Percentiles rank a stretch among this genome's conserved stretches.
These are phyloP conservation scores for Ostrea denselamellosa DNA, from an alignment of 1,140 invertebrate species.

Conservation along the genomic window DNA sequence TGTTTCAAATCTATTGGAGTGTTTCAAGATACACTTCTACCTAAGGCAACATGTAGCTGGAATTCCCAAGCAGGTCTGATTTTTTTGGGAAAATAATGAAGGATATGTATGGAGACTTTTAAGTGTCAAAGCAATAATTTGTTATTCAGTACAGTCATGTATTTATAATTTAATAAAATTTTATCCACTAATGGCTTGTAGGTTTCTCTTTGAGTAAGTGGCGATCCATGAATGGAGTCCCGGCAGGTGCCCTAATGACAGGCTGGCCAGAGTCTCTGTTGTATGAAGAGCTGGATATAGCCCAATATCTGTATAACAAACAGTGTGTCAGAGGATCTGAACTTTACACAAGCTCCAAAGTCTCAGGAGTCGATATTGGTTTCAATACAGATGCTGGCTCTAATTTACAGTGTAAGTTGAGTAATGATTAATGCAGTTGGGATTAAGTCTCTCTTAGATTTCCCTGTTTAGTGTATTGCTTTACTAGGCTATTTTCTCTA, in stretches of 20 bases:
- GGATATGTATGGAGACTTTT: too few species aligned
- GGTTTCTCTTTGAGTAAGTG: conserved; percentile 38
- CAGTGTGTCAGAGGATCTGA: conserved; percentile 28
- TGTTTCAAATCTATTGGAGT: conserved; percentile 24
- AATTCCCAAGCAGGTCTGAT: background rate
- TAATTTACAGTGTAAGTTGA: background rate
- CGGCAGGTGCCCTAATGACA: background rate
- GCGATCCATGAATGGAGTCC: background rate
- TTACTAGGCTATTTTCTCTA: background rate
- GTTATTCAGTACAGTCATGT: too few species aligned
- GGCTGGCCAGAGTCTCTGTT: conserved; percentile 23
- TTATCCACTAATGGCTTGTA: background rate
- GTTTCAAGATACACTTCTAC: conserved; percentile 42
- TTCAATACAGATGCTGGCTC: conserved; percentile 7
- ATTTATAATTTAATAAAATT: background rate
- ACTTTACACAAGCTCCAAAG: conserved; percentile 20
- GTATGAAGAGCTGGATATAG: conserved; percentile 40
- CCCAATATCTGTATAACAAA: background rate
- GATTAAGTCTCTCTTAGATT: background rate
- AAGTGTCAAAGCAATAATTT: too few species aligned
- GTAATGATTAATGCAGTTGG: background rate
- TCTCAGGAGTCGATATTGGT: conserved; percentile 3
- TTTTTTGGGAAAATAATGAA: too few species aligned
- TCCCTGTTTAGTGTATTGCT: background rate
- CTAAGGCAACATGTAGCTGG: conserved; percentile 42